Conservation (phyloP, 2,888 invertebrate species). For the Trachelus troglodyta region DNA sequence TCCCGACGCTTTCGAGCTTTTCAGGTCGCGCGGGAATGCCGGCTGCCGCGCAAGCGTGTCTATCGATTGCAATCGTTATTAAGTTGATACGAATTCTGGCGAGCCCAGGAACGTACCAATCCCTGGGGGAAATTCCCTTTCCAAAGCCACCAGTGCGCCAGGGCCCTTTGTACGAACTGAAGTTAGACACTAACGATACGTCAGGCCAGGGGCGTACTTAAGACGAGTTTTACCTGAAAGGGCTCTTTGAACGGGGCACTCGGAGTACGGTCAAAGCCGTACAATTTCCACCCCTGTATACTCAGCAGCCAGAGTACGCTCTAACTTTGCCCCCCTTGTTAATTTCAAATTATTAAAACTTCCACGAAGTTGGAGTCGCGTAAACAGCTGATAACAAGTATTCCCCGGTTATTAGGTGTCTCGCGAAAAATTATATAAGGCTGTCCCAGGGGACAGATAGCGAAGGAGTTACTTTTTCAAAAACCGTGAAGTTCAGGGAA, state of each 20-base stretch:
- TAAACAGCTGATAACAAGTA: background rate
- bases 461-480: background rate
- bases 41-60: background rate
- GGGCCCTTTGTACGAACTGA: background rate
- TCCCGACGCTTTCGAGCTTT: background rate
- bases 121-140: background rate
- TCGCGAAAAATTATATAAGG: background rate
- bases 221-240: background rate
- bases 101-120: background rate
- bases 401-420: background rate
- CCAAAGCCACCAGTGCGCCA: background rate
- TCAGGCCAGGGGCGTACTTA: background rate
- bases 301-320: background rate
- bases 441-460: background rate
- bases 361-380: background rate
- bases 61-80: constrained; percentile 9
- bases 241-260: background rate
- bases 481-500: background rate
- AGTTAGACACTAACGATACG: background rate
- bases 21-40: background rate
- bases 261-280: background rate
- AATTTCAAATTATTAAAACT: background rate
- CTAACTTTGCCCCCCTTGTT: background rate
- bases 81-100: background rate
- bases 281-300: background rate